phyloP scores from a whole-genome alignment of 2,113 vertebrate genomes.

The Nanger granti region DNA sequence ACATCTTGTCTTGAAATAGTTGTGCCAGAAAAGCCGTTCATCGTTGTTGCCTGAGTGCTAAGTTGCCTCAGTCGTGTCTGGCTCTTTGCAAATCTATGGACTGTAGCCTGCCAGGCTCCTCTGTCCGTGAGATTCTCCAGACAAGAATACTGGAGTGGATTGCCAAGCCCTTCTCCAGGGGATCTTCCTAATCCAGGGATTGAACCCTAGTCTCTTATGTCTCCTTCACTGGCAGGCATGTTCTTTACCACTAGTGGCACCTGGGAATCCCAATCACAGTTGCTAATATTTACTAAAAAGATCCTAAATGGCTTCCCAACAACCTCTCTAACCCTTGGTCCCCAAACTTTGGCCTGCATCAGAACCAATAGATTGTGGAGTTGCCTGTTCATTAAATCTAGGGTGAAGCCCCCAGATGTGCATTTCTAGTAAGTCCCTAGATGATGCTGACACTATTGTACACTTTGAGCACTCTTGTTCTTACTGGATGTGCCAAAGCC shows the following conservation, averaged over 20 bases:
- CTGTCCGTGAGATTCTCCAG: not conserved
- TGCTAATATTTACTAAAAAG: not conserved
- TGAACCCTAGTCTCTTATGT: not conserved
- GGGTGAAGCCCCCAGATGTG: too few species aligned
- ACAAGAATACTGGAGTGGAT: not conserved
- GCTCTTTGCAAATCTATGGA: not conserved
- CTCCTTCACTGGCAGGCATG: not conserved
- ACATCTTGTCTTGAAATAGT: not conserved
- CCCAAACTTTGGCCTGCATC: not conserved
- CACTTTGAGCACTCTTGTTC: not conserved
- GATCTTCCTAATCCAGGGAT: not conserved
- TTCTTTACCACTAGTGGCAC: not conserved
- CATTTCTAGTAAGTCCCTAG: not conserved
- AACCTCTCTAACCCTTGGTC: not conserved
- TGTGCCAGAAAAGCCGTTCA: not conserved
- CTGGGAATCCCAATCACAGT: not conserved
- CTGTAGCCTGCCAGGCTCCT: not conserved
- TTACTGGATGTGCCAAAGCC: not conserved
- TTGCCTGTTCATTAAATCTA: not conserved
- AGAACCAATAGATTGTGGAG: not conserved
- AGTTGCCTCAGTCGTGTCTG: not conserved
- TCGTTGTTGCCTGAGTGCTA: not conserved
- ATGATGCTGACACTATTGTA: not conserved
- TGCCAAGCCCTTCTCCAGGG: not conserved
- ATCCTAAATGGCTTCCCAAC: not conserved